Conservation (phyloP, 2,797 vertebrate species). For the Sylvilagus floridanus region DNA sequence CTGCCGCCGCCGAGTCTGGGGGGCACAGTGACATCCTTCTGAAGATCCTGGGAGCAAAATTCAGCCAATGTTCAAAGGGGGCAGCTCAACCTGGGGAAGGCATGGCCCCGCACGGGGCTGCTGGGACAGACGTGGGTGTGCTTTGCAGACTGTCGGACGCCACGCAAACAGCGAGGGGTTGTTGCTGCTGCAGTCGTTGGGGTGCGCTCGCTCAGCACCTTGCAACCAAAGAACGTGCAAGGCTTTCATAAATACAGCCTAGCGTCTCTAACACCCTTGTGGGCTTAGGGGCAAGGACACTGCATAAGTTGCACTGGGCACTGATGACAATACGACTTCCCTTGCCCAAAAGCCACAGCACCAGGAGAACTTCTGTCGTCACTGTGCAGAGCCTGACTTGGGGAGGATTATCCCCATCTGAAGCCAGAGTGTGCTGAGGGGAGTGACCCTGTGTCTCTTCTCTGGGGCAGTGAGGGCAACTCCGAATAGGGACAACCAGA, state of each 20-base stretch:
- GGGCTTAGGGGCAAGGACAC: not conserved
- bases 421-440: not conserved
- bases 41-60: slow-evolving; percentile 11
- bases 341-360: not conserved
- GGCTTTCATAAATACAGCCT: not conserved
- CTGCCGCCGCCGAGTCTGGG: too few relatives aligned
- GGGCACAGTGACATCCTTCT: not conserved
- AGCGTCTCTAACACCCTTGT: not conserved
- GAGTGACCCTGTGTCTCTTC: not conserved
- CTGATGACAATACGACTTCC: not conserved
- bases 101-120: not conserved
- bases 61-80: not conserved
- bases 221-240: not conserved
- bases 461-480: not conserved
- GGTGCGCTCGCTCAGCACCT: too few relatives aligned
- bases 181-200: not conserved
- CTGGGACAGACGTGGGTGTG: not conserved
- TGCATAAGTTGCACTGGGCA: not conserved
- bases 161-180: not conserved
- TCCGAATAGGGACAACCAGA: not conserved
- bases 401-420: not conserved
- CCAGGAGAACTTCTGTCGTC: too few relatives aligned
- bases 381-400: not conserved
- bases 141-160: not conserved
- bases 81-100: not conserved